Evolutionary conservation across 1,140 invertebrate species (phyloP).

Genomic region (Samia ricini): DNA sequence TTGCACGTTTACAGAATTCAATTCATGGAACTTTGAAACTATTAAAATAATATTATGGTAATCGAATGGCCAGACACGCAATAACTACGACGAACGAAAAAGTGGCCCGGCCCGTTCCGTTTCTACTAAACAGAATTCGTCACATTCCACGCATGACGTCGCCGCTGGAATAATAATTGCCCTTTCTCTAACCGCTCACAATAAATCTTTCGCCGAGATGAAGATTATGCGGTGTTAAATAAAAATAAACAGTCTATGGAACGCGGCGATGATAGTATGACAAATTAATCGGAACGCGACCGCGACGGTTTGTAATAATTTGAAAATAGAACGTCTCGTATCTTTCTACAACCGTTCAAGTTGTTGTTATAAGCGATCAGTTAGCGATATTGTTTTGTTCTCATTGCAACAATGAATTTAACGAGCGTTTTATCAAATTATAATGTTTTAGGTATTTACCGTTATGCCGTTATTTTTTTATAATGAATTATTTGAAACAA

Average conservation of each 20-base stretch:
- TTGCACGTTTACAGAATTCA: too few species aligned
- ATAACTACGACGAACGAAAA: constrained; percentile 11
- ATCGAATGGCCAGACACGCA: too few species aligned
- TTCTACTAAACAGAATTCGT: constrained; percentile 17
- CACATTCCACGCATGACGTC: constrained; percentile 24
- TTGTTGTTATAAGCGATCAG: background rate
- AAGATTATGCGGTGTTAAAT: constrained; percentile 37
- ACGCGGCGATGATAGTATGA: constrained; percentile 40
- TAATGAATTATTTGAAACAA: too few species aligned
- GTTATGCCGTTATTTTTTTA: too few species aligned
- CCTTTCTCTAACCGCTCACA: constrained; percentile 17
- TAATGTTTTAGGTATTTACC: too few species aligned
- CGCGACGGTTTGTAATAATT: constrained; percentile 34
- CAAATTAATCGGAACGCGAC: constrained; percentile 46
- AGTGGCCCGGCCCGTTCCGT: constrained; percentile 1
- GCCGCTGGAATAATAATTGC: constrained; percentile 30
- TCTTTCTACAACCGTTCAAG: background rate
- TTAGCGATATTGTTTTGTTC: constrained; percentile 4
- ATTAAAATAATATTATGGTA: too few species aligned
- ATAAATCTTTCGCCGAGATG: constrained; percentile 40
- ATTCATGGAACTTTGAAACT: too few species aligned
- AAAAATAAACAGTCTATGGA: constrained; percentile 38
- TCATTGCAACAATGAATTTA: background rate
- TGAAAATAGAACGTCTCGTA: constrained; percentile 41
- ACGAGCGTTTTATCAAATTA: background rate